Percentiles rank a stretch among this genome's conserved stretches.
These are phyloP conservation scores for Ornithorhynchus anatinus DNA, from an alignment of 2,113 vertebrate genomes.

Conservation along the genomic window DNA sequence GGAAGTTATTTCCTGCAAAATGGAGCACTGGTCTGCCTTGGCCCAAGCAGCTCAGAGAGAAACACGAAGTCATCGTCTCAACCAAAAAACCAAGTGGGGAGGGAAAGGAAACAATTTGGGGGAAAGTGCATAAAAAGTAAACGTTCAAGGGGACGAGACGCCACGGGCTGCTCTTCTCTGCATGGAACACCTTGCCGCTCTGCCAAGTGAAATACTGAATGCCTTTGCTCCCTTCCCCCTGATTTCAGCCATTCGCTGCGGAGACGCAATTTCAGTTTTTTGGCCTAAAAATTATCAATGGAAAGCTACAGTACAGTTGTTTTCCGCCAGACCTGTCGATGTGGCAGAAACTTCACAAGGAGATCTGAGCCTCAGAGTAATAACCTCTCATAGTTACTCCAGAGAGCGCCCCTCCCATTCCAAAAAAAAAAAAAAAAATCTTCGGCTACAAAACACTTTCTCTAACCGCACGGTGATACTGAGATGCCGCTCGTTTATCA, in stretches of 20 bases:
- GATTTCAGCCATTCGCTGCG: too few relatives aligned
- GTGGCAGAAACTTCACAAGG: constrained; percentile 44
- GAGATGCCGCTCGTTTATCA: constrained; percentile 54
- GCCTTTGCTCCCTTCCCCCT: constrained; percentile 59
- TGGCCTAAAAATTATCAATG: constrained; percentile 55
- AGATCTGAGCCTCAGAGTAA: constrained; percentile 45
- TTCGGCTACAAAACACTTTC: constrained; percentile 39
- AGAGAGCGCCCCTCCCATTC: constrained; percentile 27
- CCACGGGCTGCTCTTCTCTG: constrained; percentile 40
- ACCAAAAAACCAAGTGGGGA: constrained; percentile 35
- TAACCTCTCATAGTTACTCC: constrained; percentile 22
- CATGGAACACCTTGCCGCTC: constrained; percentile 34
- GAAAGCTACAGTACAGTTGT: constrained; percentile 59
- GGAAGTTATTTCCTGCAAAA: constrained; percentile 46
- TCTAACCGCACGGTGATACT: constrained; percentile 57
- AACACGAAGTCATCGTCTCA: constrained; percentile 49
- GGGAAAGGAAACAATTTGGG: constrained; percentile 65
- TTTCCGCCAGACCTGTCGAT: constrained; percentile 56
- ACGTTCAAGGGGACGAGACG: constrained; percentile 54
- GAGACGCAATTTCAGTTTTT: constrained; percentile 13
- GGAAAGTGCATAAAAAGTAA: constrained; percentile 63
- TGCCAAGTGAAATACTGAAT: constrained; percentile 13
- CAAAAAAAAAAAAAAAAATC: constrained; percentile 45
- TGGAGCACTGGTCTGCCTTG: constrained; percentile 27
- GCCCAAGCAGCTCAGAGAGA: constrained; percentile 53